A percentile compares a stretch with the other conserved stretches of the same genome.
Evolutionary conservation across 2,113 vertebrate genomes (phyloP).

Genomic region (Cyprinodon variegatus): DNA sequence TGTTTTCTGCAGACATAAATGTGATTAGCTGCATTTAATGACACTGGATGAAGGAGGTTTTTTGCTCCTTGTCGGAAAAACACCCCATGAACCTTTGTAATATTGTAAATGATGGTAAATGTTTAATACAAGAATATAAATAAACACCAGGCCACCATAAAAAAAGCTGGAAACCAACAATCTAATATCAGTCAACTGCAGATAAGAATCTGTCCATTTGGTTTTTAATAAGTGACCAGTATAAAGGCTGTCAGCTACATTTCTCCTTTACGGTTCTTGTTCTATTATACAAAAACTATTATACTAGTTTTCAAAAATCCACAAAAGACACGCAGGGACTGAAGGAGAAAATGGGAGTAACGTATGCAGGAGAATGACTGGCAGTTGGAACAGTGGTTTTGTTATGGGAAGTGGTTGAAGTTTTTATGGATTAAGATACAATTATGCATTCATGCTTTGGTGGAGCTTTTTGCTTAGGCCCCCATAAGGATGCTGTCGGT

Average conservation of each 20-base stretch:
- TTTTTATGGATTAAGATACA: too few relatives aligned
- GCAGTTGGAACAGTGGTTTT: too few relatives aligned
- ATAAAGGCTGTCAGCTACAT: neutral
- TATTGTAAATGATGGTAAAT: neutral
- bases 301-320: neutral
- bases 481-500: too few relatives aligned
- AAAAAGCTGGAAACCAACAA: neutral
- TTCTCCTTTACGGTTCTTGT: neutral
- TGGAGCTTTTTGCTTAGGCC: too few relatives aligned
- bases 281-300: neutral
- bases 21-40: neutral
- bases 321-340: too few relatives aligned
- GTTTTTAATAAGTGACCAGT: neutral
- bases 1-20: neutral
- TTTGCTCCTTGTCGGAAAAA: too few relatives aligned
- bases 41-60: neutral
- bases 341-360: too few relatives aligned
- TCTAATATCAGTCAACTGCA: neutral
- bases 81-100: neutral
- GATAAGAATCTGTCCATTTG: too few relatives aligned
- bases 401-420: too few relatives aligned
- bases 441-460: too few relatives aligned
- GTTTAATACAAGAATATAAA: neutral
- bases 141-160: neutral
- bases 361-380: too few relatives aligned